Base-by-base conservation (phyloP, 2,888 invertebrate genomes). In the Dryocosmus kuriphilus region DNA sequence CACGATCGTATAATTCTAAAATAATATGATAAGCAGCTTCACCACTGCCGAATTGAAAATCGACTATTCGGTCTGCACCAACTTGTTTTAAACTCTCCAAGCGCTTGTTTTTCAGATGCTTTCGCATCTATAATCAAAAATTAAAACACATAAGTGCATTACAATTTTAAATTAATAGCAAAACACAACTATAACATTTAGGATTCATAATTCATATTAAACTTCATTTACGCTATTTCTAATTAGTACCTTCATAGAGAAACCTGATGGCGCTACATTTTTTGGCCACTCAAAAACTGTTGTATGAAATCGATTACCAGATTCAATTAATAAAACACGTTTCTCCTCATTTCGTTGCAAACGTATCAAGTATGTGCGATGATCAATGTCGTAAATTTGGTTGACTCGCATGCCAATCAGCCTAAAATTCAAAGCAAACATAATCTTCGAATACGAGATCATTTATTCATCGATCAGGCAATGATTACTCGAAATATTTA, bases 261-360 rank as follows among this genome's bases (percentile, higher is more conserved):
- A 99, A 1, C 98, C 98, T 0, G 98, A 98, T 0, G 98, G 99
- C 8, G 96, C 97, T 60, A 95, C 94, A 94, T 98, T 98, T 92
- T 99, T 99, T 0, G 99, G 99, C 99, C 99, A 99, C 90, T 99
- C 99, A 92, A 98, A 99, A 57, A 94, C 96, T 16, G 99, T 99
- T 7, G 96, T 96, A 90, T 99, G 99, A 80, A 99, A 95, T 79
- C 99, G 93, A 85, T 95, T 96, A 0, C 98, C 99, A 0, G 99
- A 99, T 92, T 99, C 99, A 46, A 99, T 92, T 9, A 99, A 92
- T 41, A 99, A 92, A 14, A 98, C 94, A 75, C 94, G 94, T 92
- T 99, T 99, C 87, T 96, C 95, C 89, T 98, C 98, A 0, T 95
- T 95, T 81, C 96, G 94, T 90, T 96, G 97, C 55, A 97, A 92